These are phyloP conservation scores for Sturnus vulgaris DNA, from an alignment of 2,113 vertebrate species.

Conservation along the genomic window DNA sequence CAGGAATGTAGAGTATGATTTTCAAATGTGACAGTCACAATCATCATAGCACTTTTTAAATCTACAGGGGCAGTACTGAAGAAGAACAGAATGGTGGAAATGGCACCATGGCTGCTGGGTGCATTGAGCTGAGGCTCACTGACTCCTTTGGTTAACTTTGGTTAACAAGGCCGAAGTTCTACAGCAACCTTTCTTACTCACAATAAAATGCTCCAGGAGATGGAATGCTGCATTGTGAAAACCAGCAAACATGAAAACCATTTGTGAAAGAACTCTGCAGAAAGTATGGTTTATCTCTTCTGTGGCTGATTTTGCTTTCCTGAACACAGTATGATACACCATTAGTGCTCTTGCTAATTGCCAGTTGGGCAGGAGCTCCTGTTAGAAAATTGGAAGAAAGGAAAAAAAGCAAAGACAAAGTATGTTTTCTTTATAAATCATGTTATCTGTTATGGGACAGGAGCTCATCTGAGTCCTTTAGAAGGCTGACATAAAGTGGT, in stretches of 20 bases:
- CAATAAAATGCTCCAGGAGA: background rate
- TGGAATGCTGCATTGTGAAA: background rate
- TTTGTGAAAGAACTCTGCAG: background rate
- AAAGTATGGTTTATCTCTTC: background rate
- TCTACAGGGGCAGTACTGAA: background rate
- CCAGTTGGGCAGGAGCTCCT: background rate
- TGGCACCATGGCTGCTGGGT: background rate
- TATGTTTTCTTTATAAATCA: background rate
- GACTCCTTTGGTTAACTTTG: background rate
- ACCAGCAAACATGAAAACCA: background rate
- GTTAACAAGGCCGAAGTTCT: background rate
- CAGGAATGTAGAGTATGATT: background rate
- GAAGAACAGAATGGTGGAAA: background rate
- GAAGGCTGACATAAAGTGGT: background rate
- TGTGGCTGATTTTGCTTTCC: background rate
- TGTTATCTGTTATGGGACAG: background rate
- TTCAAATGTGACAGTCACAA: background rate
- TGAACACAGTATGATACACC: background rate
- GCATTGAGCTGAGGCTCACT: background rate
- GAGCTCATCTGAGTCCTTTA: background rate
- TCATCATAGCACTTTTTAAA: background rate
- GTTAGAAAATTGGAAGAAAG: background rate
- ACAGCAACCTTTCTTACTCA: background rate
- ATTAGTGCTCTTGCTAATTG: background rate
- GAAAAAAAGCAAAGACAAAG: background rate